These are phyloP conservation scores for Delphinapterus leucas DNA, from an alignment of 2,113 vertebrate genomes.

Conservation along the genomic window DNA sequence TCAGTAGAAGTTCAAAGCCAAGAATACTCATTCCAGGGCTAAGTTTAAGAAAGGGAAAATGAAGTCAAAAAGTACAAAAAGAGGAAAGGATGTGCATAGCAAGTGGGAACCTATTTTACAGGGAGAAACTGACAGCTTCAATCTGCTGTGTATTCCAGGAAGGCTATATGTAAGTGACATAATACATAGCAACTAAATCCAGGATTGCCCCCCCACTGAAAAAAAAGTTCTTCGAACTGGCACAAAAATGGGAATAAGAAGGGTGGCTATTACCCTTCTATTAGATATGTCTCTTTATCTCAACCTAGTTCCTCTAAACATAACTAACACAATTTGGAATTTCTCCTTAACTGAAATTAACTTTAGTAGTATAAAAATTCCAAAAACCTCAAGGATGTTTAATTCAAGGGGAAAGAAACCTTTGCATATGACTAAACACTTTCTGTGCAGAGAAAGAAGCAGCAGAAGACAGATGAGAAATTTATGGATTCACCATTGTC, in stretches of 20 bases:
- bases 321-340: not conserved
- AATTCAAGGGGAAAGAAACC: not conserved
- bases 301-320: not conserved
- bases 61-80: not conserved
- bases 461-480: not conserved
- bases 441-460: not conserved
- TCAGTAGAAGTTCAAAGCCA: not conserved
- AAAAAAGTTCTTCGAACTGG: not conserved
- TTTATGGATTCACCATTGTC: not conserved
- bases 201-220: not conserved
- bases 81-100: not conserved
- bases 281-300: not conserved
- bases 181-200: not conserved
- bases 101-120: not conserved
- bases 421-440: not conserved
- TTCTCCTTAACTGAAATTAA: not conserved
- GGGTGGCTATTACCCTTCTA: not conserved
- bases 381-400: not conserved
- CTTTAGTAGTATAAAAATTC: not conserved
- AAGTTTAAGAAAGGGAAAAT: not conserved
- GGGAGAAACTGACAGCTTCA: not conserved
- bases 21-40: not conserved
- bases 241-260: not conserved
- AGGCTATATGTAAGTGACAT: not conserved
- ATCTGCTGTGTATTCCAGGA: not conserved